Evolutionary conservation across 2,113 vertebrate species (phyloP), one percentile per base, ranked within the genome.

Genomic region (Sciurus niger): DNA sequence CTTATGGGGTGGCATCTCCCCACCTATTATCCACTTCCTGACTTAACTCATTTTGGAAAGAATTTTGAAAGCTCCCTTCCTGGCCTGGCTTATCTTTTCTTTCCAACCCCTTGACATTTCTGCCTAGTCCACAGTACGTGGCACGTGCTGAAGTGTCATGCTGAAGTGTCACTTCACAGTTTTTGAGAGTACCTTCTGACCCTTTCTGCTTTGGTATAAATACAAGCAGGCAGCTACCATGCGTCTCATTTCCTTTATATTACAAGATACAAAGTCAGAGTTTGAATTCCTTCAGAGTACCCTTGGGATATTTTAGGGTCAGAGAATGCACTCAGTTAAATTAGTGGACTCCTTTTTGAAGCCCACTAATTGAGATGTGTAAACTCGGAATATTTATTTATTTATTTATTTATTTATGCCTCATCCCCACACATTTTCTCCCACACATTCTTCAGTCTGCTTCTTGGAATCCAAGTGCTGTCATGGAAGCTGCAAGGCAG

Each of bases 381-480:
- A 94, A 74, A 92, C 90, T 85, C 8, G 17, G 53, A 63, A n/a
- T 70, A 22, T 94, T 94, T 97, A 72, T 95, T 91, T 97, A 72
- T 95, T 91, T 70, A 22, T 94, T 94, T 97, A 72, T 95, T 91
- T 97, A 72, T 95, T 91, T 97, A 60, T 91, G 68, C 88, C 89
- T 76, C 95, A 20, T 13, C 55, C 7, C 18, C 28, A 3, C 40
- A 40, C 40, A 40, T 94, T 90, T 88, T 4, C 93, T 76, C 93
- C 91, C 85, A 80, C 80, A 48, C 43, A 25, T 46, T 43, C 67
- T 83, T 20, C 68, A n/a, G 82, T 68, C 77, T 46, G 80, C 77
- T 78, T 68, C 90, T 88, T 67, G 73, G 34, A 82, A 89, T 43
- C 96, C 46, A 18, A 74, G 84, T 0, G 8, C 84, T 70, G 87